Evolutionary conservation across 2,888 invertebrate genomes (phyloP).

Genomic region (Cheilosia grossa): DNA sequence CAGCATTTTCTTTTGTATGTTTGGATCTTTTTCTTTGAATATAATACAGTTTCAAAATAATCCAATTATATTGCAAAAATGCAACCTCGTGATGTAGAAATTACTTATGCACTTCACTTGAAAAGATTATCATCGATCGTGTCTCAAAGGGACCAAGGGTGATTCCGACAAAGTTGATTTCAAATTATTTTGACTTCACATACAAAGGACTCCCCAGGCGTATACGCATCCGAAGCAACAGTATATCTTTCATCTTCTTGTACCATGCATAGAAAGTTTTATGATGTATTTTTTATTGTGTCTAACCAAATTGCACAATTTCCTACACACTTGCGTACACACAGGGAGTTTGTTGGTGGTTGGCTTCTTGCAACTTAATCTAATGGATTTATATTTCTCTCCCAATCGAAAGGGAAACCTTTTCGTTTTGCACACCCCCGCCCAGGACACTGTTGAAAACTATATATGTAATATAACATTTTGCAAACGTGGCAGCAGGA

Average conservation of each 20-base stretch:
- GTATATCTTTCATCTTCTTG: not conserved
- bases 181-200: slow-evolving; percentile 15
- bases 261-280: not conserved
- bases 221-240: not conserved
- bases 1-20: too few species aligned
- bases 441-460: slow-evolving; percentile 13
- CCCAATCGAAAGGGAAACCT: not conserved
- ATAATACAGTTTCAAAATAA: too few species aligned
- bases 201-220: slow-evolving; percentile 2
- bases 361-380: slow-evolving; percentile 42
- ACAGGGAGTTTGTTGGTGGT: not conserved
- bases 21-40: too few species aligned
- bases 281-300: slow-evolving; percentile 36
- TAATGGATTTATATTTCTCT: slow-evolving; percentile 41
- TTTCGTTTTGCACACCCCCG: not conserved
- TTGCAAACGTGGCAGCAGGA: slow-evolving; percentile 12
- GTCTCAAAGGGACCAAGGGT: slow-evolving; percentile 35
- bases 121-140: slow-evolving; percentile 33
- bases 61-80: too few species aligned
- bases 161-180: slow-evolving; percentile 51
- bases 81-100: too few species aligned
- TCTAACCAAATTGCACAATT: slow-evolving; percentile 50
- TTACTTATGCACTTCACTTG: too few species aligned
- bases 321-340: not conserved
- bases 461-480: slow-evolving; percentile 11